These are phyloP conservation scores for Sminthurides aquaticus DNA, from an alignment of 2,888 invertebrate genomes.

Conservation along the genomic window DNA sequence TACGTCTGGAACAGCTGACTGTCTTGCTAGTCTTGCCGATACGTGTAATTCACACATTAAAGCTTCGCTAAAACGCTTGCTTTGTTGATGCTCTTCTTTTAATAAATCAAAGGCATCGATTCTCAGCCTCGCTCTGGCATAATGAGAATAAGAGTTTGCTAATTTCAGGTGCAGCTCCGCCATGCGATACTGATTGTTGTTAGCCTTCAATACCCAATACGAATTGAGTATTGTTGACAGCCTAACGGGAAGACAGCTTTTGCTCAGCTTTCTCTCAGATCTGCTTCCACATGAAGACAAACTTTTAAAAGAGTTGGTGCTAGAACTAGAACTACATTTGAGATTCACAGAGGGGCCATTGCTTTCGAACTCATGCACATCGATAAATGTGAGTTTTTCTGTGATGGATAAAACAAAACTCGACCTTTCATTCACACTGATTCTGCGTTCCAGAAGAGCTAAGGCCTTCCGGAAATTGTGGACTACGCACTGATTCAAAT, in stretches of 20 bases:
- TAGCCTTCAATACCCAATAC: constrained; percentile 37
- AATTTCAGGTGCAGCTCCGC: constrained; percentile 40
- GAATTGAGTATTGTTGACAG: constrained; percentile 40
- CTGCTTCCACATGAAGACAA: constrained; percentile 21
- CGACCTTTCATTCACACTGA: constrained; percentile 42
- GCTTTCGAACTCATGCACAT: constrained; percentile 32
- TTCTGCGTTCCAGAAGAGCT: constrained; percentile 34
- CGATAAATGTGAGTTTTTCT: constrained; percentile 42
- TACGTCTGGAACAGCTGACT: constrained; percentile 40
- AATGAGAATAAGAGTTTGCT: constrained; percentile 41
- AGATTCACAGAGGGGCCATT: neutral
- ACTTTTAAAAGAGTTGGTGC: constrained; percentile 20
- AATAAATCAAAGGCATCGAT: constrained; percentile 41
- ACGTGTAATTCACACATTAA: constrained; percentile 42
- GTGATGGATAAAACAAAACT: constrained; percentile 42
- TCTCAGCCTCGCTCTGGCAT: constrained; percentile 38
- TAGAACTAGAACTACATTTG: constrained; percentile 21
- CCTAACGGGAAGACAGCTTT: constrained; percentile 30
- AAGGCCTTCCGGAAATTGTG: constrained; percentile 43
- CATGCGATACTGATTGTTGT: constrained; percentile 38
- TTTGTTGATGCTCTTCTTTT: constrained; percentile 34
- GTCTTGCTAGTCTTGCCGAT: constrained; percentile 41
- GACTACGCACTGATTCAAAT: constrained; percentile 37
- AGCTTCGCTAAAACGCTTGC: constrained; percentile 42
- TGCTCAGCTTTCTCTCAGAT: constrained; percentile 16